Conservation (phyloP, 2,797 vertebrate genomes). For the Artibeus lituratus region DNA sequence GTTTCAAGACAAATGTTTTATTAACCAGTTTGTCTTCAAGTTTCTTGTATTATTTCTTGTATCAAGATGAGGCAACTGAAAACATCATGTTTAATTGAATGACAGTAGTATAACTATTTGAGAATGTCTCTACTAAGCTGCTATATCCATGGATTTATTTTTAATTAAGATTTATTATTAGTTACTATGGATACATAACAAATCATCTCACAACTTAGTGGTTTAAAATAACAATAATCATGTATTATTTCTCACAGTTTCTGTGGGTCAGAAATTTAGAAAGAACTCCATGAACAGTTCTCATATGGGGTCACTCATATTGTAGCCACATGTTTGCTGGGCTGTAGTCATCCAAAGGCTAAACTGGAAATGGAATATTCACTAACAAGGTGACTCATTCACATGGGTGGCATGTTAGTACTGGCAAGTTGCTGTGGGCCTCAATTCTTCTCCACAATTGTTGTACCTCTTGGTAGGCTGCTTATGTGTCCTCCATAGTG, state of each 20-base stretch:
- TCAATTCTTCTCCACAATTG: neutral
- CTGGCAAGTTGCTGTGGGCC: neutral
- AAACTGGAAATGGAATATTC: too few relatives aligned
- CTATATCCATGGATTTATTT: neutral
- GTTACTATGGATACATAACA: neutral
- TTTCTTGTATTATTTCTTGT: neutral
- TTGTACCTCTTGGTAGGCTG: neutral
- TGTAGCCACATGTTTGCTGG: neutral
- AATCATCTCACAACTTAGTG: neutral
- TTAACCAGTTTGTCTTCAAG: neutral
- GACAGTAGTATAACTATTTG: neutral
- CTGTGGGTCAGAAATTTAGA: neutral
- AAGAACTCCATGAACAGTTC: neutral
- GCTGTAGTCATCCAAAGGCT: neutral
- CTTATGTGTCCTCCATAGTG: neutral
- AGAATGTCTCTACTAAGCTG: neutral
- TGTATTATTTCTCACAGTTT: neutral
- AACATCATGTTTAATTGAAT: neutral
- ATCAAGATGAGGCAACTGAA: neutral
- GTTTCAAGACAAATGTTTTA: neutral
- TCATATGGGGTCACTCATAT: neutral
- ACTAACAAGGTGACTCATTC: neutral
- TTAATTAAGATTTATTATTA: neutral
- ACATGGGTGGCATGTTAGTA: neutral
- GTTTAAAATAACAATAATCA: neutral